phyloP scores from a whole-genome alignment of 1,140 invertebrate species.

The Drosophila setifemur region DNA sequence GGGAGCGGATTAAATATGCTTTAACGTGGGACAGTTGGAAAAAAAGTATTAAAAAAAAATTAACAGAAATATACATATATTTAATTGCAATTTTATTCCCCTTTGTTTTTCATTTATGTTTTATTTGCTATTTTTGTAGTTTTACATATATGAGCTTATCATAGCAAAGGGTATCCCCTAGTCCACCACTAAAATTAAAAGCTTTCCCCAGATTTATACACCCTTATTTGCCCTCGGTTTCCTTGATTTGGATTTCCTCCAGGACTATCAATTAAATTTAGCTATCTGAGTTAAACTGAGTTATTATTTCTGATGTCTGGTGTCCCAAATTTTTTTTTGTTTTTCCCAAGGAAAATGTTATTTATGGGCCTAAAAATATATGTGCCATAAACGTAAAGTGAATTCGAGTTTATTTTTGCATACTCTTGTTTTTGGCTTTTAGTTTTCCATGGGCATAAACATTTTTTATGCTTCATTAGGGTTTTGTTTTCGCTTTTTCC shows the following conservation, averaged over 20 bases:
- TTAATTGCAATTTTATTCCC: background rate
- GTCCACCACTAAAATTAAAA: background rate
- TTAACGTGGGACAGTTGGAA: no score
- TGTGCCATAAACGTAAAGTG: slow-evolving; percentile 45
- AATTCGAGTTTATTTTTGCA: slow-evolving; percentile 60
- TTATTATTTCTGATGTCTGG: slow-evolving; percentile 5
- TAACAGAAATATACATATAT: no score
- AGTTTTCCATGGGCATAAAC: slow-evolving; percentile 59
- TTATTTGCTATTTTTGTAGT: background rate
- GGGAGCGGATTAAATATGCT: background rate
- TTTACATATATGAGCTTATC: no score
- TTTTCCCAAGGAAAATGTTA: slow-evolving; percentile 40
- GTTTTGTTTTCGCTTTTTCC: slow-evolving; percentile 31
- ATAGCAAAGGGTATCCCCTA: background rate
- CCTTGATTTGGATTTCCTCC: slow-evolving; percentile 27
- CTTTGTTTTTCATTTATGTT: background rate
- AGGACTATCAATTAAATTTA: slow-evolving; percentile 54
- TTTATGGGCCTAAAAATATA: slow-evolving; percentile 57
- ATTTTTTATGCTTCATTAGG: slow-evolving; percentile 58
- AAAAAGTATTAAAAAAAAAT: no score
- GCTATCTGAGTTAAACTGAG: slow-evolving; percentile 29
- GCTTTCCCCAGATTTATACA: background rate
- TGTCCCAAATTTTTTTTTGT: slow-evolving; percentile 7
- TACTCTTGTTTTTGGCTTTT: slow-evolving; percentile 48
- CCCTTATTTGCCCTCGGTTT: background rate